phyloP scores from a whole-genome alignment of 2,888 invertebrate species.

The Drosophila borealis region DNA sequence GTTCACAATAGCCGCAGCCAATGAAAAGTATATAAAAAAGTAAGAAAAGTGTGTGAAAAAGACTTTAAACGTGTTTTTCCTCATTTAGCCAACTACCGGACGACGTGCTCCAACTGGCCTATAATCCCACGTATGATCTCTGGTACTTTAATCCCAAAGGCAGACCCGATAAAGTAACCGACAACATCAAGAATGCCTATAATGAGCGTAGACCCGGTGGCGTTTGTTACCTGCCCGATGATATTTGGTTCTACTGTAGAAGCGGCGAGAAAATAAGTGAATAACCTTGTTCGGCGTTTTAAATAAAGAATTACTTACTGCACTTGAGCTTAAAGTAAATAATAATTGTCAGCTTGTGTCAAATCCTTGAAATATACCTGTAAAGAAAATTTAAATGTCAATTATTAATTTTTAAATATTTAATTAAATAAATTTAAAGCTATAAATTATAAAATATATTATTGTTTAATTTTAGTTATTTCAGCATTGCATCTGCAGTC shows the following conservation, averaged over 20 bases:
- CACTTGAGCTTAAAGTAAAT: neutral
- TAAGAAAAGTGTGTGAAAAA: neutral
- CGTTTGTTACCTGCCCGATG: constrained; percentile 35
- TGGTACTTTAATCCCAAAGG: constrained; percentile 67
- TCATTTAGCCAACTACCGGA: neutral
- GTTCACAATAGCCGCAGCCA: constrained; percentile 8
- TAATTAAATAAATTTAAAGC: neutral
- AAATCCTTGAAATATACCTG: constrained; percentile 4
- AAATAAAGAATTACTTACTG: neutral
- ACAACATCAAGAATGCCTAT: constrained; percentile 48
- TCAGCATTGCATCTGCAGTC: neutral
- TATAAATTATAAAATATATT: neutral
- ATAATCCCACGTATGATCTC: constrained; percentile 69
- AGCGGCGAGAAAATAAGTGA: constrained; percentile 6
- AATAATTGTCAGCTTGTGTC: neutral
- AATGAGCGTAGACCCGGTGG: constrained; percentile 41
- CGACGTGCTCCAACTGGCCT: constrained; percentile 23
- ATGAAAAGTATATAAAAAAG: constrained; percentile 28
- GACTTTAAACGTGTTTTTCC: neutral
- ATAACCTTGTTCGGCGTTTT: neutral
- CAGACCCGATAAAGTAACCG: constrained; percentile 26
- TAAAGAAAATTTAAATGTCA: neutral
- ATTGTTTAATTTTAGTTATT: no score
- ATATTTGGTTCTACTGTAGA: constrained; percentile 53
- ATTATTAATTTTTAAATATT: neutral